Base-by-base conservation (phyloP, 2,797 vertebrate species). In the Rhinatrema bivittatum region DNA sequence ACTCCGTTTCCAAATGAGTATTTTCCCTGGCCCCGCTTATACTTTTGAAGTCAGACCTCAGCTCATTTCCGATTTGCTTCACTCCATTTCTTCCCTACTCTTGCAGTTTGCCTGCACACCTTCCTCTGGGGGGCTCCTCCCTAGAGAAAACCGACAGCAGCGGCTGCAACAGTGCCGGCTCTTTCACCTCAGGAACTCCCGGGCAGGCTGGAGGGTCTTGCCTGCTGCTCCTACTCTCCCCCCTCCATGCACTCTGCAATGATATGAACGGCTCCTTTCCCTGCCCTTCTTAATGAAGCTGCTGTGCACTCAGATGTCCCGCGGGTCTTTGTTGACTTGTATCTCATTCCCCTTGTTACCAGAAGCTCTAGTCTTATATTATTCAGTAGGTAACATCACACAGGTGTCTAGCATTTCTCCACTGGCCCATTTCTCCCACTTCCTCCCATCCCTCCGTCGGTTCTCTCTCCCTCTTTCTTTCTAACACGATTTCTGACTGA, bases 381-480 rank as follows among this genome's bases (percentile, higher is more conserved):
- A 62, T 74, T 69, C 55, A 65, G 56, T 57, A 68, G 56, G 60
- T 60, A 64, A 58, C 53, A 50, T 47, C 6, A 5, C 1, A 43
- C 57, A 37, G 57, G 63, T 60, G 62, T 54, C 50, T 75, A 21
- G 1, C 36, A 29, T 70, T 63, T 53, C 67, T 57, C 29, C 37
- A 33, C 46, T 23, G 22, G 7, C 47, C 47, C 29, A 37, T 38
- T 29, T 37, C 42, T 44, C 52, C 40, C 59, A 40, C 30, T 6
- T 15, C 33, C 48, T 16, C 33, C 0, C 12, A 41, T 29, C 20
- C n/a, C n/a, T n/a, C n/a, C n/a, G n/a, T n/a, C n/a, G n/a, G n/a
- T n/a, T n/a, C 42, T 33, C 38, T 0, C 2, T 9, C 7, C 32
- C 29, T 3, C 30, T 27, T 1, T 35, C 40, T 16, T 40, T 3